Evolutionary conservation across 2,797 vertebrate species (phyloP).

Genomic region (Sebastes trivittatus): DNA sequence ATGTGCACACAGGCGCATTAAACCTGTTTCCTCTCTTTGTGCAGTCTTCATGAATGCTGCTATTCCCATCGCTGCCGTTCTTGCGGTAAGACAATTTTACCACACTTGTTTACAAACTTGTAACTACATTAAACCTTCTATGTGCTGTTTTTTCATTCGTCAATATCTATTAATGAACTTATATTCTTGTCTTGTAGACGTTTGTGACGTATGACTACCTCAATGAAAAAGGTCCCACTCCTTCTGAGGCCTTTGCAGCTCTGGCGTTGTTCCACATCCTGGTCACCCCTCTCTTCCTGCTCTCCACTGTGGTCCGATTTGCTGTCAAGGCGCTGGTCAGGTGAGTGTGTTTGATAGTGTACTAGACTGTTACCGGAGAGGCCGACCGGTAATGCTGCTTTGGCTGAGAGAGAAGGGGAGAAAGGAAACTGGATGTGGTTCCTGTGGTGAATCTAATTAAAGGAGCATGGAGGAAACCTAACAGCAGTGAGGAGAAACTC

Average conservation of each 20-base stretch:
- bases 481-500: constrained; percentile 43
- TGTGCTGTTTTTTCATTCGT: background rate
- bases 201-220: constrained; percentile 88
- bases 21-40: constrained; percentile 38
- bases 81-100: constrained; percentile 86
- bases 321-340: constrained; percentile 96
- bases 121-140: background rate
- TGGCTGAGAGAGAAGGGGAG: background rate
- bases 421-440: constrained; percentile 2
- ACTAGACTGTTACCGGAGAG: background rate
- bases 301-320: constrained; percentile 95
- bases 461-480: constrained; percentile 37
- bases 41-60: constrained; percentile 98
- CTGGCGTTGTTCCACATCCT: constrained; percentile 96
- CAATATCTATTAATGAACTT: background rate
- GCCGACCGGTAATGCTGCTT: background rate
- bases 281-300: constrained; percentile 94
- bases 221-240: constrained; percentile 69
- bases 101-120: no score
- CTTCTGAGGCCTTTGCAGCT: constrained; percentile 91
- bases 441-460: constrained; percentile 40
- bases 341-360: constrained; percentile 67
- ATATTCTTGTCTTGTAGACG: constrained; percentile 78
- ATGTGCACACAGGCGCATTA: no score
- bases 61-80: constrained; percentile 95